Evolutionary conservation across 2,888 invertebrate species (phyloP).

Genomic region (Digitonthophagus gazella): DNA sequence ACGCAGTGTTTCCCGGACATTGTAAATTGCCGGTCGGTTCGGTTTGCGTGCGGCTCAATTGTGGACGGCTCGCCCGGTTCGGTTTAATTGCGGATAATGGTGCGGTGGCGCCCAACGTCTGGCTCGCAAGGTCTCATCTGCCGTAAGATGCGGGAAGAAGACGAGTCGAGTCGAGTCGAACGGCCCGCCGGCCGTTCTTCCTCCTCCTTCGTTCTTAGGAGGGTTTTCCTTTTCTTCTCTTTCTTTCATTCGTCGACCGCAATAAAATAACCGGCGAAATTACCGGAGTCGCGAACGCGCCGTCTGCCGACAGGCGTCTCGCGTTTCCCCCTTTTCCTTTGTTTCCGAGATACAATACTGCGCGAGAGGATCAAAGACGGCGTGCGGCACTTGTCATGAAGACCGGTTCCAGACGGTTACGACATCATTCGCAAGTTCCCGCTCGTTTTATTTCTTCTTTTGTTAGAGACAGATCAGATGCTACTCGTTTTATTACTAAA

Average conservation of each 20-base stretch:
- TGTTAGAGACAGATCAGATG: neutral
- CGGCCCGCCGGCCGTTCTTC: no score
- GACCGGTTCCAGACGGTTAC: neutral
- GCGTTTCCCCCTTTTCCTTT: neutral
- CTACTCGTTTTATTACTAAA: neutral
- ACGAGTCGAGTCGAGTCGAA: no score
- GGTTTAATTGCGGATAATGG: slow-evolving; percentile 34
- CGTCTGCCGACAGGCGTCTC: neutral
- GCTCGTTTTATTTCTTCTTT: neutral
- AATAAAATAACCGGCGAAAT: neutral
- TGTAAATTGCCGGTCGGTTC: slow-evolving; percentile 29
- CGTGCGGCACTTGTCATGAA: neutral
- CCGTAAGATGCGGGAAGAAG: neutral
- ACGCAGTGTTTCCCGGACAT: neutral
- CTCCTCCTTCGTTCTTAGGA: neutral
- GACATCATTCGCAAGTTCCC: neutral
- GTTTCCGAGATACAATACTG: neutral
- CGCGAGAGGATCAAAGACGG: neutral
- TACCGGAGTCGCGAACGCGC: neutral
- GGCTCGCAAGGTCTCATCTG: slow-evolving; percentile 6
- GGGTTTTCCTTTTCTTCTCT: neutral
- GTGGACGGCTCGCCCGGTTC: slow-evolving; percentile 26
- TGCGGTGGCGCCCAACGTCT: slow-evolving; percentile 28
- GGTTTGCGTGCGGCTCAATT: slow-evolving; percentile 32
- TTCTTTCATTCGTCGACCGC: neutral